These are phyloP conservation scores for Sialia sialis DNA, from an alignment of 2,113 vertebrate species.

Conservation along the genomic window DNA sequence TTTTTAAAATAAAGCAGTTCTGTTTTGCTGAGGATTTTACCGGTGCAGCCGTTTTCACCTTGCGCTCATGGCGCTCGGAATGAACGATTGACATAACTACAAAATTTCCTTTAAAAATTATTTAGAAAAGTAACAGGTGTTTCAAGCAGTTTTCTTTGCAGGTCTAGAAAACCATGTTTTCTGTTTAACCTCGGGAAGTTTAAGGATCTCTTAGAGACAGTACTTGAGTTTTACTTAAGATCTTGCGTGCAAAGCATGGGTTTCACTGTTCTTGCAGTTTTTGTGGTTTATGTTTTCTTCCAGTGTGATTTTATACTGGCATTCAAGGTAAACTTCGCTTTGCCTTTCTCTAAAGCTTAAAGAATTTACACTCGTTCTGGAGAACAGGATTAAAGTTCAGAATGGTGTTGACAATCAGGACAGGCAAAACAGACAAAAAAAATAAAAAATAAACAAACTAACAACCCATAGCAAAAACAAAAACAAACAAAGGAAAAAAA, in stretches of 20 bases:
- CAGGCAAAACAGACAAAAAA: not conserved
- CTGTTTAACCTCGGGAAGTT: not conserved
- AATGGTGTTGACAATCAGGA: not conserved
- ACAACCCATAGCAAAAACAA: not conserved
- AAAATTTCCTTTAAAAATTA: not conserved
- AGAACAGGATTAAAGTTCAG: not conserved
- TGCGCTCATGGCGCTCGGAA: not conserved
- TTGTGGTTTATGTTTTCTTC: not conserved
- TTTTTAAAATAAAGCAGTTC: not conserved
- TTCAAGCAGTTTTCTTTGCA: not conserved
- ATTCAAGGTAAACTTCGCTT: not conserved
- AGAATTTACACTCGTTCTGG: not conserved
- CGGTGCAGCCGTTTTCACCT: not conserved
- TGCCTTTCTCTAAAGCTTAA: not conserved
- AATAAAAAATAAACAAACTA: not conserved
- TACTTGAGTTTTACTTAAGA: too few relatives aligned
- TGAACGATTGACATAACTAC: fast-evolving
- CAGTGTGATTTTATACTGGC: not conserved
- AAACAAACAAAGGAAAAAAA: fast-evolving
- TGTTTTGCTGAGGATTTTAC: not conserved
- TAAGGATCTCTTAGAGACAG: not conserved
- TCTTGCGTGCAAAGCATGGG: not conserved
- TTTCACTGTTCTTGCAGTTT: not conserved
- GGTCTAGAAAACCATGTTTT: not conserved
- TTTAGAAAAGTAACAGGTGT: not conserved